Evolutionary conservation across 1,140 invertebrate species (phyloP), one percentile per base, ranked within the genome.

Genomic region (Centruroides vittatus): DNA sequence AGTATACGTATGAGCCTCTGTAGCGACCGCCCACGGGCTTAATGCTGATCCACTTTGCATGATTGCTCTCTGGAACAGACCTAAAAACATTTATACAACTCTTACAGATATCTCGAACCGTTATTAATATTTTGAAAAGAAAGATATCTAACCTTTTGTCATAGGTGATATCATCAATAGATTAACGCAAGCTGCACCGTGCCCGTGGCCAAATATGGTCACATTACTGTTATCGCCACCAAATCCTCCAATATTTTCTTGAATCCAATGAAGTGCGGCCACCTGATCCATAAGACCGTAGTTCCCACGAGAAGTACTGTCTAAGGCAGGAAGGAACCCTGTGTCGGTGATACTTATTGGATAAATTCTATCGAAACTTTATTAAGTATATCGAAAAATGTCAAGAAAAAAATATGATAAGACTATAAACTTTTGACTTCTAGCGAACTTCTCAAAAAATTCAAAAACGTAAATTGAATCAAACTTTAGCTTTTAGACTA

Each of bases 181-280:
- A 41, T 41, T 41, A 41, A 41, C 41, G 41, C 41, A 41, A 41
- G 41, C 41, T 41, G 41, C 41, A 65, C 54, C 59, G 73, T 47
- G 53, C 69, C 35, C 58, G 67, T 36, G 70, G 74, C 56, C 67
- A 68, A 67, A 82, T 1, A 97, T 74, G 2, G 93, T 94, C n/a
- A 97, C 89, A 70, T 89, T 91, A 11, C 82, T 82, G 0, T 88
- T 81, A 76, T 98, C 92, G 1, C 92, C 93, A 12, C 89, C 89
- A 69, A 95, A 95, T 59, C 83, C 82, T 3, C 81, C 86, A 41
- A 95, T 90, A 72, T 95, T 94, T 73, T 41, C 41, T 41, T 41
- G 41, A 41, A 41, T 41, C 41, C 41, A 41, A 41, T 41, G 41
- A 41, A 41, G 47, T 12, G 67, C 70, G 9, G 70, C 71, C 46